Conservation (phyloP, 1,140 invertebrate species). For the Nylanderia fulva region DNA sequence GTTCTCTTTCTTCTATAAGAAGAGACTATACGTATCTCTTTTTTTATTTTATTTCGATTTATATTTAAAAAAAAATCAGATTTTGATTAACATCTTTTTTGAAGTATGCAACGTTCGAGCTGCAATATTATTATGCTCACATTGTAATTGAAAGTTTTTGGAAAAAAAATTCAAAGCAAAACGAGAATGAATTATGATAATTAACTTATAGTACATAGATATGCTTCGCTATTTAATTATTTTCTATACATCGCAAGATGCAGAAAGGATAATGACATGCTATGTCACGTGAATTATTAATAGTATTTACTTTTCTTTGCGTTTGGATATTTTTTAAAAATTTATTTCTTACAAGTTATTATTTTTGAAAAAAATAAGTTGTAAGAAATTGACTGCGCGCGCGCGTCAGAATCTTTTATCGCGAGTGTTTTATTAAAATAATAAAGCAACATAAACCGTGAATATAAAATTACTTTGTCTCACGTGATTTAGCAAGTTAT, state of each 20-base stretch:
- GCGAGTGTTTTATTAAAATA: no score
- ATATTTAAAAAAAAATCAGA: not conserved
- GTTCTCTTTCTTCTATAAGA: not conserved
- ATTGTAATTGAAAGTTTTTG: not conserved
- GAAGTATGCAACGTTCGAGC: not conserved
- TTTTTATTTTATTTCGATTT: not conserved
- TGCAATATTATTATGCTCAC: slow-evolving; percentile 14
- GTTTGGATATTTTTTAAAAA: not conserved
- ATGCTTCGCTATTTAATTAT: no score
- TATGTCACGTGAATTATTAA: not conserved
- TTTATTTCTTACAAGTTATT: not conserved
- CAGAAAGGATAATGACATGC: not conserved
- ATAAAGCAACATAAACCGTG: not conserved
- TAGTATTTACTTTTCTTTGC: not conserved
- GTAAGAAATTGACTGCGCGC: no score
- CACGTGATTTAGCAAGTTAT: not conserved
- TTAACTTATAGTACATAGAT: not conserved
- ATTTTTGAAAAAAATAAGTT: not conserved
- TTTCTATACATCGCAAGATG: not conserved
- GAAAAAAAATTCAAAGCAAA: not conserved
- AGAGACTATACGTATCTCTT: not conserved
- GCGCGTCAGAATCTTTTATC: no score
- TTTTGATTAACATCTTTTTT: slow-evolving; percentile 50
- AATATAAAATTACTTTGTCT: not conserved
- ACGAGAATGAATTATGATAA: slow-evolving; percentile 10